phyloP scores from a whole-genome alignment of 1,140 invertebrate genomes.

The Cardiocondyla obscurior region DNA sequence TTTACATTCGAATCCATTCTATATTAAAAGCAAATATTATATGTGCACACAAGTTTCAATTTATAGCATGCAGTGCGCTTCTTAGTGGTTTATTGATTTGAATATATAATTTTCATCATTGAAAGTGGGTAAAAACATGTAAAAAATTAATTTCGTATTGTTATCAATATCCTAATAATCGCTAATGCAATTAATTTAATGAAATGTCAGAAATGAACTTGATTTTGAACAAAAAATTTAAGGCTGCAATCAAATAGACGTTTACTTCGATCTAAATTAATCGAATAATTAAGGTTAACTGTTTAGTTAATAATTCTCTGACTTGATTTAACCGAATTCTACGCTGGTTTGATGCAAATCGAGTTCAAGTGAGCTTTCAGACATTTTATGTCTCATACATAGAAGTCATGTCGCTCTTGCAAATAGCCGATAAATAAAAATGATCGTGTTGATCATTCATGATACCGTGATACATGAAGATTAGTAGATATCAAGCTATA shows the following conservation, averaged over 20 bases:
- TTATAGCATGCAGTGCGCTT: not conserved
- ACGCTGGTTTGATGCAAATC: slow-evolving; percentile 21
- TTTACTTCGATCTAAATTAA: not conserved
- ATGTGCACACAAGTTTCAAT: slow-evolving; percentile 4
- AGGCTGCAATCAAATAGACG: not conserved
- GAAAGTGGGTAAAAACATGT: not conserved
- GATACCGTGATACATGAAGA: not conserved
- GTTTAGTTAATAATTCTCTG: slow-evolving; percentile 31
- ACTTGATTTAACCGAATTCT: slow-evolving; percentile 22
- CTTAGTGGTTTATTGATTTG: not conserved
- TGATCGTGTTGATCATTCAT: slow-evolving; percentile 4
- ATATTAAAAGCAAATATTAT: slow-evolving; percentile 40
- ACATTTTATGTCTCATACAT: slow-evolving; percentile 34
- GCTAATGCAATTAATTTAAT: not conserved
- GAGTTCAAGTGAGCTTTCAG: slow-evolving; percentile 9
- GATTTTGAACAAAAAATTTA: not conserved
- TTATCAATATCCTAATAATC: not conserved
- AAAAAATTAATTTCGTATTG: not conserved
- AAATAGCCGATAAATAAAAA: slow-evolving; percentile 8
- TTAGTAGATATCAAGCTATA: not conserved
- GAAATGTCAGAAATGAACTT: not conserved
- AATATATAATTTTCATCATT: not conserved
- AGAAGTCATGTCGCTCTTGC: slow-evolving; percentile 37
- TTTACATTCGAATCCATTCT: not conserved
- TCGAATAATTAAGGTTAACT: slow-evolving; percentile 17